Percentiles rank a stretch among this genome's conserved stretches.
Evolutionary conservation across 2,113 vertebrate species (phyloP).

Genomic region (Poeciliopsis turrubarensis): DNA sequence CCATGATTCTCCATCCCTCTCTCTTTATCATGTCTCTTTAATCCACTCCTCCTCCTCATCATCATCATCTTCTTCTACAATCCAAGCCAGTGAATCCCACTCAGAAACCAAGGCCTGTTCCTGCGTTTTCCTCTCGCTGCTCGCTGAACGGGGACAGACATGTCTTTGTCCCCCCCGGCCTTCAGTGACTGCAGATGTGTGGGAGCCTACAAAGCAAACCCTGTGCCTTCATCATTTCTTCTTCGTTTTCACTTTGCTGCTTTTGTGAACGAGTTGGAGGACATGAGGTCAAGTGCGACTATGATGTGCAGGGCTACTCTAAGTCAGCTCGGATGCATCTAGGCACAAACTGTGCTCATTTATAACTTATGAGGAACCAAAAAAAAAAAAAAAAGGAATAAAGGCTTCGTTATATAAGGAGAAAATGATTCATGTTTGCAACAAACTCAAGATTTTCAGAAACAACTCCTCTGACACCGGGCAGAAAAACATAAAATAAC

Average conservation of each 20-base stretch:
- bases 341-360: slow-evolving; percentile 36
- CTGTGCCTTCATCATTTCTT: slow-evolving; percentile 59
- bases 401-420: slow-evolving; percentile 5
- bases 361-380: slow-evolving; percentile 55
- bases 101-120: slow-evolving; percentile 64
- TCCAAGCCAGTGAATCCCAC: slow-evolving; percentile 58
- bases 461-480: background rate
- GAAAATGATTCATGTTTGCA: background rate
- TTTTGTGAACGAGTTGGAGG: slow-evolving; percentile 5
- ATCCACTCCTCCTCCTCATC: slow-evolving; percentile 56
- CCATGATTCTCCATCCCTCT: slow-evolving; percentile 18
- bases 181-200: slow-evolving; percentile 76
- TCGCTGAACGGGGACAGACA: slow-evolving; percentile 56
- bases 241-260: slow-evolving; percentile 33
- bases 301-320: slow-evolving; percentile 7
- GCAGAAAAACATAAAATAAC: slow-evolving; percentile 5
- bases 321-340: slow-evolving; percentile 12
- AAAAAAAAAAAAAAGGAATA: slow-evolving; percentile 11
- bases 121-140: slow-evolving; percentile 53
- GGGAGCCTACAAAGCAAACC: slow-evolving; percentile 65
- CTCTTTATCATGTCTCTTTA: slow-evolving; percentile 42
- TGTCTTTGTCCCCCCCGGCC: slow-evolving; percentile 62
- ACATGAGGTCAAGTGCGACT: slow-evolving; percentile 1
- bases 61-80: slow-evolving; percentile 67
- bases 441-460: background rate